Evolutionary conservation across 2,888 invertebrate species (phyloP).

Genomic region (Gasteruption jaculator): DNA sequence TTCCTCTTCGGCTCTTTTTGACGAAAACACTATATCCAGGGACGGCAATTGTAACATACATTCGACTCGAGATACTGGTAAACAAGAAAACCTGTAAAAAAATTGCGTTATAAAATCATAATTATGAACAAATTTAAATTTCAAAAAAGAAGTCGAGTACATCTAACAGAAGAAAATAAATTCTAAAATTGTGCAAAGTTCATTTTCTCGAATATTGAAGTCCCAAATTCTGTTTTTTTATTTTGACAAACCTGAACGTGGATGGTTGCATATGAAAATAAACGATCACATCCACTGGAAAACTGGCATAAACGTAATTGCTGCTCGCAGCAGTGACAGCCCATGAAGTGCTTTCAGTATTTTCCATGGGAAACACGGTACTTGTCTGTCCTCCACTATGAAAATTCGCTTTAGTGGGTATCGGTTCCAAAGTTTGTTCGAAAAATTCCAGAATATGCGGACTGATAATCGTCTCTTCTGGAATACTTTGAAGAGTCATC

Average conservation of each 20-base stretch:
- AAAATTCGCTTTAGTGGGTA: conserved; percentile 65
- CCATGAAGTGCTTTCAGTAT: conserved; percentile 46
- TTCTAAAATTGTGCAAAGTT: background rate
- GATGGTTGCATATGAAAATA: conserved; percentile 98
- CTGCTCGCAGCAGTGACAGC: conserved; percentile 45
- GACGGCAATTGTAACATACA: conserved; percentile 94
- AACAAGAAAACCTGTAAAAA: conserved; percentile 76
- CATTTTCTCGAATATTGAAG: conserved; percentile 6
- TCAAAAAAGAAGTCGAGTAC: conserved; percentile 1
- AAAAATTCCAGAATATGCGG: conserved; percentile 96
- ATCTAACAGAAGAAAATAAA: background rate
- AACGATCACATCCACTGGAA: conserved; percentile 97
- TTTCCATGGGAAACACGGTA: conserved; percentile 39
- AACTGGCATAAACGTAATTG: conserved; percentile 81
- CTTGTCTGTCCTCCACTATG: conserved; percentile 38
- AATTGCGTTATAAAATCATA: conserved; percentile 3
- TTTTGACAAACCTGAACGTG: conserved; percentile 75
- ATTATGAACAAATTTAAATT: background rate
- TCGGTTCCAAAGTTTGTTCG: conserved; percentile 94
- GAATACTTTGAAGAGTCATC: conserved; percentile 95
- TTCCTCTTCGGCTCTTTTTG: conserved; percentile 80
- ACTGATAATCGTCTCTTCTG: conserved; percentile 95
- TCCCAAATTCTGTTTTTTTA: conserved; percentile 2
- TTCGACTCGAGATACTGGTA: conserved; percentile 92
- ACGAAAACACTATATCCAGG: conserved; percentile 95